Percentiles rank a stretch among this genome's conserved stretches.
Evolutionary conservation across 2,797 vertebrate species (phyloP).

Genomic region (Echiichthys vipera): DNA sequence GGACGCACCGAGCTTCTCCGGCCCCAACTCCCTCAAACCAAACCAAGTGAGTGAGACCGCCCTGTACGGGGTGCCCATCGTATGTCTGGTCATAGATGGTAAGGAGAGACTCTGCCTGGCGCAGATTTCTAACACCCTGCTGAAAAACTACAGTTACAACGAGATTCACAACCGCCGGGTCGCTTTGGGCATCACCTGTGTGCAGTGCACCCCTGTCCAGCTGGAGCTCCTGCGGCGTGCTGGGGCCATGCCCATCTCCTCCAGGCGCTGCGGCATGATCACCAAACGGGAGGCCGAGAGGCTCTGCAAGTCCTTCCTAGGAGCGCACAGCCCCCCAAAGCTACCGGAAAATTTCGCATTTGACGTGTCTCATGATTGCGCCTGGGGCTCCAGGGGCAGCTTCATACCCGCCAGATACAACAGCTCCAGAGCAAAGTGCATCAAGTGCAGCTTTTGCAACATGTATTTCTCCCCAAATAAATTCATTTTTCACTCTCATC

Average conservation of each 20-base stretch:
- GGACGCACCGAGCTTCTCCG: slow-evolving; percentile 89
- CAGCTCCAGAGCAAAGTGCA: slow-evolving; percentile 93
- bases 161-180: slow-evolving; percentile 94
- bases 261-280: slow-evolving; percentile 93
- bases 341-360: slow-evolving; percentile 94
- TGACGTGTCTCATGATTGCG: slow-evolving; percentile 91
- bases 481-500: slow-evolving; percentile 94
- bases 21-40: slow-evolving; percentile 90
- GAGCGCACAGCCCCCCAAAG: slow-evolving; percentile 90
- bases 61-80: slow-evolving; percentile 96
- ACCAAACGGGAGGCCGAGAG: slow-evolving; percentile 93
- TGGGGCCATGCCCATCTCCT: slow-evolving; percentile 93
- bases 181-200: slow-evolving; percentile 92
- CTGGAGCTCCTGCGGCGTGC: slow-evolving; percentile 92
- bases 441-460: slow-evolving; percentile 92
- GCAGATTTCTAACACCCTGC: slow-evolving; percentile 93
- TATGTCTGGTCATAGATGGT: slow-evolving; percentile 95
- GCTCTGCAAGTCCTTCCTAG: slow-evolving; percentile 93
- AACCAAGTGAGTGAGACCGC: slow-evolving; percentile 97
- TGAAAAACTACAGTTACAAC: slow-evolving; percentile 95
- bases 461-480: slow-evolving; percentile 96
- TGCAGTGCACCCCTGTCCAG: slow-evolving; percentile 93
- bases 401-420: slow-evolving; percentile 93
- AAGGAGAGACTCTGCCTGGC: slow-evolving; percentile 94
- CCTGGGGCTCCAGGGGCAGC: slow-evolving; percentile 91